Percentiles rank a stretch among this genome's conserved stretches.
phyloP scores from a whole-genome alignment of 1,140 invertebrate species.

The Tetragonula clypearis region DNA sequence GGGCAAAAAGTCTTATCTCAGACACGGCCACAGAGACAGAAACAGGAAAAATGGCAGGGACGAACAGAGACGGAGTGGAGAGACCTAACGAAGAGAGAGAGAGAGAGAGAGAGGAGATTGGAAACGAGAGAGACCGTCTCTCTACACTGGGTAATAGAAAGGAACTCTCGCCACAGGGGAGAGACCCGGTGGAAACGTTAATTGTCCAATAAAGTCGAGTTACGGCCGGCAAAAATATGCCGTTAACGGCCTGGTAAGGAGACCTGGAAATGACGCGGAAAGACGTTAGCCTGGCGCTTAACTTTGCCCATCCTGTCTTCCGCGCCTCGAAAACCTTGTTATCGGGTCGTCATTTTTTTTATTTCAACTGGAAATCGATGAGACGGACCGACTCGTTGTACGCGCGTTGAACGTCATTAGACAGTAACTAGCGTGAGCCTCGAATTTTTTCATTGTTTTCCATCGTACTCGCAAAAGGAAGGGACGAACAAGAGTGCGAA shows the following conservation, averaged over 20 bases:
- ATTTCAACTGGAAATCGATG: neutral
- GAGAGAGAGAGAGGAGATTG: slow-evolving; percentile 21
- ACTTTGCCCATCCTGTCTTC: slow-evolving; percentile 29
- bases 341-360: neutral
- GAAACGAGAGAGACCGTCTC: slow-evolving; percentile 38
- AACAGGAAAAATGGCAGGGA: slow-evolving; percentile 34
- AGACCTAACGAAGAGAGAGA: neutral
- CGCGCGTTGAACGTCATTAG: neutral
- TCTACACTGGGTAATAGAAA: slow-evolving; percentile 25
- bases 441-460: slow-evolving; percentile 33
- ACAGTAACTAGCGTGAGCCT: no score
- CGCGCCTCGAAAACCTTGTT: slow-evolving; percentile 7
- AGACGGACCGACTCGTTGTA: neutral
- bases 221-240: slow-evolving; percentile 76
- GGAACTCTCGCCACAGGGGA: slow-evolving; percentile 34
- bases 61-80: neutral
- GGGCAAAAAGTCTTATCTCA: slow-evolving; percentile 71
- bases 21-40: slow-evolving; percentile 42
- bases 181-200: slow-evolving; percentile 73
- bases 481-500: neutral
- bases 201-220: slow-evolving; percentile 81
- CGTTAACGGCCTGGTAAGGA: slow-evolving; percentile 69
- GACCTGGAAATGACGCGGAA: slow-evolving; percentile 72
- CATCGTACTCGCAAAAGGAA: neutral
- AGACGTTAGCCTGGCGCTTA: slow-evolving; percentile 69